Percentiles rank a stretch among this genome's conserved stretches.
phyloP scores from a whole-genome alignment of 2,888 invertebrate species.

The Ophioninae sp. region DNA sequence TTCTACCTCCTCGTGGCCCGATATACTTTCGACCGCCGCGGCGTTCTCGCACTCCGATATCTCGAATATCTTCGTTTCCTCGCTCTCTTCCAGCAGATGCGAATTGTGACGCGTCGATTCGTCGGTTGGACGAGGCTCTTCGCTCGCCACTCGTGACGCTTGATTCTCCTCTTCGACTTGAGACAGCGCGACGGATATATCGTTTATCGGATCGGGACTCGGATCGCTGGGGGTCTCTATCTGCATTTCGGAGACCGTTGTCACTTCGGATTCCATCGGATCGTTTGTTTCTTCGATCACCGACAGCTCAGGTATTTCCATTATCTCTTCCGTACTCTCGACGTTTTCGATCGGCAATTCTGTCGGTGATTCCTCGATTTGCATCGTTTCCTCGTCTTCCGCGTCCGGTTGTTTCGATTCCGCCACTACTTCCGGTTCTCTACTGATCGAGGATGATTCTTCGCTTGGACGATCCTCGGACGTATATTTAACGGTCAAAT shows the following conservation, averaged over 20 bases:
- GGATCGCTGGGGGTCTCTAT: constrained; percentile 45
- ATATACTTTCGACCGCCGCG: constrained; percentile 67
- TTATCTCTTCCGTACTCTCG: constrained; percentile 42
- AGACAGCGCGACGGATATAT: constrained; percentile 51
- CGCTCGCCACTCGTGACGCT: constrained; percentile 16
- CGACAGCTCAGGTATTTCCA: constrained; percentile 55
- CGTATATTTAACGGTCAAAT: constrained; percentile 40
- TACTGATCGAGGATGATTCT: constrained; percentile 16
- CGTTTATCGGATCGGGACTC: constrained; percentile 39
- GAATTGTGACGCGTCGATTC: constrained; percentile 16
- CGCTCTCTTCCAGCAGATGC: constrained; percentile 67
- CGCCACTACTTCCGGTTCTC: constrained; percentile 43
- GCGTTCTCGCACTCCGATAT: constrained; percentile 72
- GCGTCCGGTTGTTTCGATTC: constrained; percentile 32
- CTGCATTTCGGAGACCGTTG: constrained; percentile 43
- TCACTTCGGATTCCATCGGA: constrained; percentile 12
- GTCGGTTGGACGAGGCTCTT: constrained; percentile 37
- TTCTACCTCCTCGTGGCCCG: constrained; percentile 49
- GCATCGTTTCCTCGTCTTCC: constrained; percentile 50
- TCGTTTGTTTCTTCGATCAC: constrained; percentile 49
- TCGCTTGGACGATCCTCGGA: constrained; percentile 29
- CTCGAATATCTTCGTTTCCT: constrained; percentile 70
- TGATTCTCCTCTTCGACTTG: constrained; percentile 42
- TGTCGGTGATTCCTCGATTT: constrained; percentile 40
- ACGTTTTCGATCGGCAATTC: constrained; percentile 24